These are phyloP conservation scores for Ametastegia equiseti DNA, from an alignment of 2,888 invertebrate species.

Conservation along the genomic window DNA sequence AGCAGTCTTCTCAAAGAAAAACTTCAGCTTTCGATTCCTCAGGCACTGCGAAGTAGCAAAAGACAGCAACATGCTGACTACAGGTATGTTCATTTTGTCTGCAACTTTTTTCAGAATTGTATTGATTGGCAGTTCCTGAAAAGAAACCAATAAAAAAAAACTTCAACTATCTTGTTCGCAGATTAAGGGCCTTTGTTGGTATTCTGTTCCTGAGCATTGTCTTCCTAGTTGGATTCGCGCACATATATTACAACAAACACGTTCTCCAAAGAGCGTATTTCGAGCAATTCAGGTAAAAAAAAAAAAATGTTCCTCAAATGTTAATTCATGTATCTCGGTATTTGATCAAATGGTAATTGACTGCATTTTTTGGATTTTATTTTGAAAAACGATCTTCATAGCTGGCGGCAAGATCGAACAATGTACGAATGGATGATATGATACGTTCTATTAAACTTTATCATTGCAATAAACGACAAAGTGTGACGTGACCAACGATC, in stretches of 20 bases:
- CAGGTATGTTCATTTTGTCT: constrained; percentile 61
- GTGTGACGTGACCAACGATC: constrained; percentile 31
- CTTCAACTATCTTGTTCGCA: constrained; percentile 74
- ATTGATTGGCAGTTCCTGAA: neutral
- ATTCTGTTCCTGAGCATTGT: constrained; percentile 89
- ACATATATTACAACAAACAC: constrained; percentile 90
- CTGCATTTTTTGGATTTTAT: neutral
- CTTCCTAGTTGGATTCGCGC: constrained; percentile 90
- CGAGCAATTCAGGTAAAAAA: constrained; percentile 81
- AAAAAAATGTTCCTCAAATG: neutral
- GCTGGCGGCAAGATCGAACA: neutral
- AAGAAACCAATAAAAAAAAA: neutral
- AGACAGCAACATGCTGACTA: constrained; percentile 73
- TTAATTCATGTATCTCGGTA: neutral
- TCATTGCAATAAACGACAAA: neutral
- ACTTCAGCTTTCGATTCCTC: constrained; percentile 80
- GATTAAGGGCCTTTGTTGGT: constrained; percentile 89
- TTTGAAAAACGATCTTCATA: neutral
- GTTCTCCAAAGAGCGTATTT: constrained; percentile 90
- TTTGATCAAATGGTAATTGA: neutral
- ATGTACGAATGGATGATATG: neutral
- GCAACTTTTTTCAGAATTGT: neutral
- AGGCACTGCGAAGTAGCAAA: constrained; percentile 70
- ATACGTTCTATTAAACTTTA: constrained; percentile 4
- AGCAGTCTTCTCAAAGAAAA: constrained; percentile 91